Percentiles rank a stretch among this genome's conserved stretches.
phyloP scores from a whole-genome alignment of 2,797 vertebrate species.

The Chiloscyllium punctatum region DNA sequence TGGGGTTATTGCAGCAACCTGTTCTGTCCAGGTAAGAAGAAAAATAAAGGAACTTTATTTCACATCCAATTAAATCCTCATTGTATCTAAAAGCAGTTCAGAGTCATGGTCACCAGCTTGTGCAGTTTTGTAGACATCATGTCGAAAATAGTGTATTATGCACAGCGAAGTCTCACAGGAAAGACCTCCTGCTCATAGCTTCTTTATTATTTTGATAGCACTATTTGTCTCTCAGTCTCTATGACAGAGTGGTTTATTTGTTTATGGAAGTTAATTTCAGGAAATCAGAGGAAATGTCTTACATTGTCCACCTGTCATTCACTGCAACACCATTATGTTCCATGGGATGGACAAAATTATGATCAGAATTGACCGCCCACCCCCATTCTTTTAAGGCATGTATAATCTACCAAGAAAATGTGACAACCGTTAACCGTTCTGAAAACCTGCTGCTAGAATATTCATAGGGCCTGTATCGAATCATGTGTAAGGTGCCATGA shows the following conservation, averaged over 20 bases:
- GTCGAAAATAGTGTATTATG: not conserved
- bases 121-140: not conserved
- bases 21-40: slow-evolving; percentile 85
- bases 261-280: not conserved
- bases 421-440: no score
- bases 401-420: no score
- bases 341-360: no score
- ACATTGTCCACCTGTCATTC: no score
- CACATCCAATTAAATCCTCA: not conserved
- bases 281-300: not conserved
- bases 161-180: not conserved
- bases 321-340: no score
- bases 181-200: not conserved
- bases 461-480: no score
- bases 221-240: not conserved
- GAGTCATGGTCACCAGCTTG: not conserved
- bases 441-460: no score
- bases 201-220: not conserved
- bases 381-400: no score
- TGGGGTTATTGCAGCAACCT: slow-evolving; percentile 93
- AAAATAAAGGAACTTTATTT: not conserved
- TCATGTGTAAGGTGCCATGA: no score
- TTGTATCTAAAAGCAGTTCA: not conserved
- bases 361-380: no score
- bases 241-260: not conserved